These are phyloP conservation scores for Pampusana beccarii DNA, from an alignment of 2,113 vertebrate species.

Conservation along the genomic window DNA sequence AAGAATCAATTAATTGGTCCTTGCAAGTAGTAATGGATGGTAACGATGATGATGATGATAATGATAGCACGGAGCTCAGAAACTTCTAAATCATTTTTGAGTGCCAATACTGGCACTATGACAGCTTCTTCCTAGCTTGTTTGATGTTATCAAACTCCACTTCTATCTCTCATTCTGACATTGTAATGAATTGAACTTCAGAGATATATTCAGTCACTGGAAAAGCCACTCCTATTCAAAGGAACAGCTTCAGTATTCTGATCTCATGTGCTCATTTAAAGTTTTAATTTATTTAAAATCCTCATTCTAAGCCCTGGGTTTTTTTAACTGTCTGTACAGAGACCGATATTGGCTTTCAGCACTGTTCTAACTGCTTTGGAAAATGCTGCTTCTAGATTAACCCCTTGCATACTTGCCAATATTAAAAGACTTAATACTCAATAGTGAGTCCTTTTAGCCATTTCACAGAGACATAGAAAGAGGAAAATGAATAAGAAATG, in stretches of 20 bases:
- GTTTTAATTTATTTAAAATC: not conserved
- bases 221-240: not conserved
- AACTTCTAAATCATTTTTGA: not conserved
- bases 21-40: not conserved
- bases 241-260: not conserved
- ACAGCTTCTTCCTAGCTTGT: not conserved
- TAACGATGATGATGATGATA: not conserved
- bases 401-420: not conserved
- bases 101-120: not conserved
- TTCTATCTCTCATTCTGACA: not conserved
- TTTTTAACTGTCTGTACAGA: not conserved
- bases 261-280: not conserved
- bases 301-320: not conserved
- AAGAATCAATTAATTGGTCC: not conserved
- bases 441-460: not conserved
- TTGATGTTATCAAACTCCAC: not conserved
- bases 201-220: not conserved
- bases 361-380: not conserved
- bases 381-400: not conserved
- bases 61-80: not conserved
- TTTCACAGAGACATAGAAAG: not conserved
- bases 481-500: not conserved
- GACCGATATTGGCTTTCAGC: not conserved
- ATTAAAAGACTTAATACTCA: not conserved
- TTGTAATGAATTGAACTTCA: not conserved